phyloP scores from a whole-genome alignment of 2,113 vertebrate species.

The Cyanistes caeruleus region DNA sequence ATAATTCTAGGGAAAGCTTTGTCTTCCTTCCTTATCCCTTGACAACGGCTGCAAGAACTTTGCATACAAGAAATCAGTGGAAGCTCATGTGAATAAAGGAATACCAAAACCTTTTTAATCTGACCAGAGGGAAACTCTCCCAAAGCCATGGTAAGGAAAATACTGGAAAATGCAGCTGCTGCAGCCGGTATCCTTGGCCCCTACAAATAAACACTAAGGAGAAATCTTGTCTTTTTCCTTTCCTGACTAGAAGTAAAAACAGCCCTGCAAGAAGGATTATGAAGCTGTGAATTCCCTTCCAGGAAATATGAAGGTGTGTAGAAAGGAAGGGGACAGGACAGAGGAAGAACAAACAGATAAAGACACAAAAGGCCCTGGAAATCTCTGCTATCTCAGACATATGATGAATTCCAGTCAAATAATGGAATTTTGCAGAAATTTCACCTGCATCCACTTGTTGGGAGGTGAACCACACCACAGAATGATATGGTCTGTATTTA shows the following conservation, averaged over 20 bases:
- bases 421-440: background rate
- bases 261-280: background rate
- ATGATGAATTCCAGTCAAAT: background rate
- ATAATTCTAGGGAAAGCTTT: background rate
- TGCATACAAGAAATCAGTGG: background rate
- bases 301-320: background rate
- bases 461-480: accelerated
- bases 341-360: background rate
- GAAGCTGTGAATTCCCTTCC: background rate
- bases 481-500: background rate
- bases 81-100: background rate
- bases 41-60: background rate
- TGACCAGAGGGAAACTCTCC: background rate
- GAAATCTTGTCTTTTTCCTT: background rate
- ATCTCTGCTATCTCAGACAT: background rate
- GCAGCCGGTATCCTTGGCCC: background rate
- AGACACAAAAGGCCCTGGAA: background rate
- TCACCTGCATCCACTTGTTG: background rate
- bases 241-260: background rate
- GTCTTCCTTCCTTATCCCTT: background rate
- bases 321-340: accelerated
- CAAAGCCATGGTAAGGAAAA: background rate
- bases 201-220: background rate
- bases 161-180: background rate
- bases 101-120: background rate